These are phyloP conservation scores for Calliphora vicina DNA, from an alignment of 1,140 invertebrate genomes.

Conservation along the genomic window DNA sequence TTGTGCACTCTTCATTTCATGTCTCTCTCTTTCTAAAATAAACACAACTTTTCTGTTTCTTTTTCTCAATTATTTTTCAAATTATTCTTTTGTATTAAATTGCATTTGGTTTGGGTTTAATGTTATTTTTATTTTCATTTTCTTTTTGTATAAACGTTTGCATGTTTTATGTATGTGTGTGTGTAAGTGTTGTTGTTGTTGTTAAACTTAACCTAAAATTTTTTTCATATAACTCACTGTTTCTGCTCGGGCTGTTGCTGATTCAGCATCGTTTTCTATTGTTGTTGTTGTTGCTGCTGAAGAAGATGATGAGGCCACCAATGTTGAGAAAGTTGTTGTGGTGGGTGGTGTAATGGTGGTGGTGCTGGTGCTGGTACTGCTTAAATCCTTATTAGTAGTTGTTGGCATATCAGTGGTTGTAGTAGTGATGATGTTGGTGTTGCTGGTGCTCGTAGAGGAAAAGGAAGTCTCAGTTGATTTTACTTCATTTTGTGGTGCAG, in stretches of 20 bases:
- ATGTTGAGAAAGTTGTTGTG: not conserved
- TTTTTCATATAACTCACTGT: slow-evolving; percentile 63
- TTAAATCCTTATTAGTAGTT: slow-evolving; percentile 17
- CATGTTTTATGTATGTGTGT: slow-evolving; percentile 37
- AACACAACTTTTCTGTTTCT: not conserved
- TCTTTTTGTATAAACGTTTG: not conserved
- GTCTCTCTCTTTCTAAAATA: too few species aligned
- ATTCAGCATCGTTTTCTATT: slow-evolving; percentile 2
- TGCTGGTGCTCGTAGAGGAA: slow-evolving; percentile 37
- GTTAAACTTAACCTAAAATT: slow-evolving; percentile 56
- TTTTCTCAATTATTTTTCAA: not conserved
- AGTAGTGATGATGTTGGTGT: slow-evolving; percentile 35
- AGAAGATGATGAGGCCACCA: not conserved
- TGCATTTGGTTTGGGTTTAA: not conserved
- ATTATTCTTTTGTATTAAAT: not conserved
- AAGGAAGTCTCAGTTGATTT: not conserved
- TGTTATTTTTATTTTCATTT: not conserved
- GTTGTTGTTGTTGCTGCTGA: not conserved
- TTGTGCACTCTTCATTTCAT: too few species aligned
- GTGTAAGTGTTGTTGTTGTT: slow-evolving; percentile 13
- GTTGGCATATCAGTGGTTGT: slow-evolving; percentile 28
- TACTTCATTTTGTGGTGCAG: slow-evolving; percentile 18
- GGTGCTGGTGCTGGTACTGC: slow-evolving; percentile 36
- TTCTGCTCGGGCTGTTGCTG: slow-evolving; percentile 27
- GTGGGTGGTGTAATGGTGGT: not conserved